Evolutionary conservation across 2,888 invertebrate genomes (phyloP).

Genomic region (Hololepta plana): DNA sequence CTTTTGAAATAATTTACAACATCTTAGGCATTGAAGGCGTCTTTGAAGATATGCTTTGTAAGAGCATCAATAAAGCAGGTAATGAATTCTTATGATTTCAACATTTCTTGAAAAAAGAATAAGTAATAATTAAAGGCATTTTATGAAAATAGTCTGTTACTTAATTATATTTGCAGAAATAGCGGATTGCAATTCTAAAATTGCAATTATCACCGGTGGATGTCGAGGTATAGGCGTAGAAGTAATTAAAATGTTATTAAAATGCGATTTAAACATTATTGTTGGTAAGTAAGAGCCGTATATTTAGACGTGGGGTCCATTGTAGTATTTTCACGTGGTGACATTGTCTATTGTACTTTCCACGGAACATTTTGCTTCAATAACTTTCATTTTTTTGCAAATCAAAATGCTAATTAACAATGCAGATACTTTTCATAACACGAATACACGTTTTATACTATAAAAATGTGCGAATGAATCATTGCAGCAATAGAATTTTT

Average conservation of each 20-base stretch:
- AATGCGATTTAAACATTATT: slow-evolving; percentile 59
- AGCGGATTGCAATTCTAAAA: slow-evolving; percentile 21
- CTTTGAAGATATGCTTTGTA: slow-evolving; percentile 38
- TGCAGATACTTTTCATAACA: background rate
- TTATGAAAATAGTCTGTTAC: background rate
- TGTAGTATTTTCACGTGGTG: no score
- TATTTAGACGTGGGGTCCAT: no score
- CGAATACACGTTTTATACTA: no score
- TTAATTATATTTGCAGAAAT: background rate
- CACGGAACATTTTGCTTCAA: no score
- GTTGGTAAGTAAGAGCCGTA: slow-evolving; percentile 34
- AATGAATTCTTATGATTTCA: no score
- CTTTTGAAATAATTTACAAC: slow-evolving; percentile 38
- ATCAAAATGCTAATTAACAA: slow-evolving; percentile 1
- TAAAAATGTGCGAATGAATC: no score
- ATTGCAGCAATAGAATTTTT: no score
- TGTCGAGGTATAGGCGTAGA: slow-evolving; percentile 68
- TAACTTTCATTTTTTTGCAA: background rate
- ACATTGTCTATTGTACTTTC: no score
- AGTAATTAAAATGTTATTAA: slow-evolving; percentile 55
- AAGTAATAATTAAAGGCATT: slow-evolving; percentile 5
- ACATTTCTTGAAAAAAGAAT: background rate
- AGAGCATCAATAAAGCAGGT: slow-evolving; percentile 36
- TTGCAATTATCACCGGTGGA: slow-evolving; percentile 75
- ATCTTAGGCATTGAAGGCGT: slow-evolving; percentile 37